Evolutionary conservation across 37 sponge, comb jelly and placozoan genomes (phyloP).

Genomic region (Spongilla lacustris): DNA sequence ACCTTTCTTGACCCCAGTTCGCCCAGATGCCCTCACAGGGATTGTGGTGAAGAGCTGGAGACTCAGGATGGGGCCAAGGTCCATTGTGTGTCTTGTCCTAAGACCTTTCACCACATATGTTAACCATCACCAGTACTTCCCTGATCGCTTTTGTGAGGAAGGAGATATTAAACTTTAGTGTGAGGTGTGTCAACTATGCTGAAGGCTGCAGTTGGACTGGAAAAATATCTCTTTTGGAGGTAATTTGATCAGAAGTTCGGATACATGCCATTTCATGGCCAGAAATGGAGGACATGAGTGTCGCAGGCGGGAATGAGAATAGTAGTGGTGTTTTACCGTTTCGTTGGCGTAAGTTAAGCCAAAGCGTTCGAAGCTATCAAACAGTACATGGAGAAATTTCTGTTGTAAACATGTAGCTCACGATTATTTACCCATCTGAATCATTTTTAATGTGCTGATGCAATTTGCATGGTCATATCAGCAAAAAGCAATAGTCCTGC

Average conservation of each 20-base stretch:
- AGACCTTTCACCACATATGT: neutral
- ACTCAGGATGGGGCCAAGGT: constrained; percentile 29
- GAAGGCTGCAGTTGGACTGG: constrained; percentile 65
- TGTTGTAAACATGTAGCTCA: too few species aligned
- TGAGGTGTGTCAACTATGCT: constrained; percentile 16
- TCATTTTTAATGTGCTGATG: too few species aligned
- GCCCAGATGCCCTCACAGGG: constrained; percentile 15
- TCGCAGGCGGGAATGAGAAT: too few species aligned
- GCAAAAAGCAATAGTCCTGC: too few species aligned
- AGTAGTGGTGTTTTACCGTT: too few species aligned
- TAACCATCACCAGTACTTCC: constrained; percentile 66
- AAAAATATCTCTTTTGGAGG: neutral
- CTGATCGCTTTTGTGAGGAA: constrained; percentile 69
- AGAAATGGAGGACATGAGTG: too few species aligned
- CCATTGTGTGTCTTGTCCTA: neutral
- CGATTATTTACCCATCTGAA: too few species aligned
- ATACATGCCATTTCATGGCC: too few species aligned
- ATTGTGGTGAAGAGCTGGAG: constrained; percentile 32
- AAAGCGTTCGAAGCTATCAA: too few species aligned
- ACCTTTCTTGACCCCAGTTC: neutral
- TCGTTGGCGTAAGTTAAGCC: too few species aligned
- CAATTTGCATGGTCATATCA: too few species aligned
- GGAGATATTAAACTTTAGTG: constrained; percentile 22
- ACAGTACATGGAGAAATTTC: too few species aligned
- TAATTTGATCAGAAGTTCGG: neutral